Conservation (phyloP, 1,140 invertebrate genomes). For the Dendroctonus ponderosae region DNA sequence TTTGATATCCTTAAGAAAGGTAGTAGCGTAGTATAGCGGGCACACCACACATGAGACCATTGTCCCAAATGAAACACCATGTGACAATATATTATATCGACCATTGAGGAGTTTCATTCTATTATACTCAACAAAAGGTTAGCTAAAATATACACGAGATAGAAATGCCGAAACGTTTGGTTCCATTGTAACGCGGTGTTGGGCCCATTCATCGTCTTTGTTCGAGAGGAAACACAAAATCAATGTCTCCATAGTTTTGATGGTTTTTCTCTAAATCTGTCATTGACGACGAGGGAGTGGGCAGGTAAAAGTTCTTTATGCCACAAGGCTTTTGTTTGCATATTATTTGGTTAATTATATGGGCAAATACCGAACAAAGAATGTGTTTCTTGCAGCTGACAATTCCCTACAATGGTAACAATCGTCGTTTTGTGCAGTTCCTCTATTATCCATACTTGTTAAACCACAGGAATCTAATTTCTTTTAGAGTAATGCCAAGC, state of each 20-base stretch:
- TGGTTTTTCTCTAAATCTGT: constrained; percentile 44
- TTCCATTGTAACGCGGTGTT: constrained; percentile 46
- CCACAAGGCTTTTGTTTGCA: constrained; percentile 29
- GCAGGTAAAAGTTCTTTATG: constrained; percentile 35
- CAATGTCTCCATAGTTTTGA: constrained; percentile 38
- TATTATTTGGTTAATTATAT: constrained; percentile 39
- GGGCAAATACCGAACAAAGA: constrained; percentile 36
- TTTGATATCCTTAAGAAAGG: no score
- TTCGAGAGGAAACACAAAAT: constrained; percentile 47
- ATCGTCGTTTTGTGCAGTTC: constrained; percentile 22
- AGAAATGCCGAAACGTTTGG: constrained; percentile 50
- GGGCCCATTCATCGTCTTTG: constrained; percentile 47
- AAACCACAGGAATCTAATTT: neutral
- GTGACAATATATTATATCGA: constrained; percentile 51
- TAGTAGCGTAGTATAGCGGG: no score
- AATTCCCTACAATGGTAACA: constrained; percentile 28
- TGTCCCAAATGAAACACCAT: constrained; percentile 38
- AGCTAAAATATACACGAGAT: constrained; percentile 51
- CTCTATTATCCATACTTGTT: neutral
- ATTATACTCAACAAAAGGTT: constrained; percentile 47
- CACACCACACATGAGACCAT: no score
- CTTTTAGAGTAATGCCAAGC: no score
- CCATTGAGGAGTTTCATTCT: constrained; percentile 50
- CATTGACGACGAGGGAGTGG: constrained; percentile 26
- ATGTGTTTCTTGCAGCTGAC: constrained; percentile 30